Percentiles rank a stretch among this genome's conserved stretches.
These are phyloP conservation scores for Piprites chloris DNA, from an alignment of 2,113 vertebrate genomes.

Conservation along the genomic window DNA sequence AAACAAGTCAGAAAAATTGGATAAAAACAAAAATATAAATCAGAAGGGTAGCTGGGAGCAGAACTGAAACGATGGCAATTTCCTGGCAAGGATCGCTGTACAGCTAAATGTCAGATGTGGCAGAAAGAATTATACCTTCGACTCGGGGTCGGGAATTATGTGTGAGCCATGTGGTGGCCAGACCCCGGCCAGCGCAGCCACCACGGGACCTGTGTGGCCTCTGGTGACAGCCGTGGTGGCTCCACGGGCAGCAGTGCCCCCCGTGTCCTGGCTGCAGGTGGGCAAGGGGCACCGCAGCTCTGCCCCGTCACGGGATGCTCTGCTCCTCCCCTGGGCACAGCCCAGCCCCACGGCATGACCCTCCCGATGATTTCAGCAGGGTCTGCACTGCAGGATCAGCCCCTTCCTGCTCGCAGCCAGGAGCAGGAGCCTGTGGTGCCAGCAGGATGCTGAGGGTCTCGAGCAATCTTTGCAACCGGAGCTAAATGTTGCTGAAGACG, in stretches of 20 bases:
- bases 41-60: conserved; percentile 47
- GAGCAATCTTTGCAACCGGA: background rate
- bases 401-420: background rate
- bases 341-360: rapidly evolving
- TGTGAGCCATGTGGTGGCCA: background rate
- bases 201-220: rapidly evolving
- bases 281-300: background rate
- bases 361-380: rapidly evolving
- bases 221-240: background rate
- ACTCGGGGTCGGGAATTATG: conserved; percentile 33
- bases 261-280: rapidly evolving
- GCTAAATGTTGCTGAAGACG: background rate
- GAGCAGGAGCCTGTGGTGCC: background rate
- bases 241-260: rapidly evolving
- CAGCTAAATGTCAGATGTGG: conserved; percentile 63
- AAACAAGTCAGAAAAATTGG: conserved; percentile 63
- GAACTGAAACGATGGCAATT: conserved; percentile 60
- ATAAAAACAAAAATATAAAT: conserved; percentile 68
- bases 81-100: conserved; percentile 39
- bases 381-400: background rate
- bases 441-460: background rate
- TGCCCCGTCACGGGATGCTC: background rate
- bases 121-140: conserved; percentile 50
- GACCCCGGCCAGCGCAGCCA: background rate
- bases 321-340: background rate